Evolutionary conservation across 2,113 vertebrate genomes (phyloP).

Genomic region (Haemorhous mexicanus): DNA sequence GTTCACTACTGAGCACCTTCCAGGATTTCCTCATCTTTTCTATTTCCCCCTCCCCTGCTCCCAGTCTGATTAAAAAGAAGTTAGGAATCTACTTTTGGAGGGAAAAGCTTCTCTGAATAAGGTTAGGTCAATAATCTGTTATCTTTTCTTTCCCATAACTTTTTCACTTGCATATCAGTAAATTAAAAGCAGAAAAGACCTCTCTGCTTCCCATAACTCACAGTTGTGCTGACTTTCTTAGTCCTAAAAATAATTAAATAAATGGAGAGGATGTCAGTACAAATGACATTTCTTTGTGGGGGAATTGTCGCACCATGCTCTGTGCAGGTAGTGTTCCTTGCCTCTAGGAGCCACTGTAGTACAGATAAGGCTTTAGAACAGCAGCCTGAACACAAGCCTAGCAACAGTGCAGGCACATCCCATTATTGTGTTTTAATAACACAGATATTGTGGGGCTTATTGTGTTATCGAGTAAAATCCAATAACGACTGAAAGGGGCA

Average conservation of each 20-base stretch:
- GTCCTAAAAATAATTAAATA: not conserved
- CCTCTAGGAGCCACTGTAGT: not conserved
- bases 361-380: not conserved
- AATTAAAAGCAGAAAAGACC: not conserved
- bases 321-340: not conserved
- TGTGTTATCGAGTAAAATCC: slow-evolving; percentile 6
- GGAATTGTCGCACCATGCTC: not conserved
- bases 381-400: not conserved
- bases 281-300: not conserved
- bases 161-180: not conserved
- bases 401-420: not conserved
- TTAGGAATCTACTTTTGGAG: not conserved
- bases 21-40: not conserved
- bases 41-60: not conserved
- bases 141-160: not conserved
- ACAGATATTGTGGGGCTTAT: not conserved
- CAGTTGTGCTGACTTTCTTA: not conserved
- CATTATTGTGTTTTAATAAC: not conserved
- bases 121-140: not conserved
- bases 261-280: not conserved
- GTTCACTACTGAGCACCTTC: not conserved
- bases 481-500: not conserved
- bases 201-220: not conserved
- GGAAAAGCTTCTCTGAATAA: not conserved
- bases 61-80: not conserved